These are phyloP conservation scores for Otolemur crassicaudatus DNA, from an alignment of 2,797 vertebrate species.

Conservation along the genomic window DNA sequence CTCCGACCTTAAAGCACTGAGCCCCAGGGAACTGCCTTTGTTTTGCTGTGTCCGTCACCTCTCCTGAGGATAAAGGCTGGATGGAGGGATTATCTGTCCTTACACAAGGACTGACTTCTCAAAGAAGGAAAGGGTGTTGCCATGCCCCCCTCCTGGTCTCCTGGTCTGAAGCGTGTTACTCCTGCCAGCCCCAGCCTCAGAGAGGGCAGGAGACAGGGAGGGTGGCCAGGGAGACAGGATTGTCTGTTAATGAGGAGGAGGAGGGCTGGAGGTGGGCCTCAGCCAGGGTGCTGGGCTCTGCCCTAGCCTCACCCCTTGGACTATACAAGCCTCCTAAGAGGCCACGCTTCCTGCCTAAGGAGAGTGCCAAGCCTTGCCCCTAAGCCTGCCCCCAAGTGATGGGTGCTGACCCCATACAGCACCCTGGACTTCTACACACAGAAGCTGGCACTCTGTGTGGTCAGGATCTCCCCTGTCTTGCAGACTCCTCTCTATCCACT, in stretches of 20 bases:
- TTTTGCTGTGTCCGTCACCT: neutral
- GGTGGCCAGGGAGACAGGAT: neutral
- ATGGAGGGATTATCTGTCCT: neutral
- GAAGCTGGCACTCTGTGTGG: neutral
- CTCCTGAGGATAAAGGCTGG: neutral
- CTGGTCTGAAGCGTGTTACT: neutral
- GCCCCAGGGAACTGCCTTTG: neutral
- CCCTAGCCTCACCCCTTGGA: neutral
- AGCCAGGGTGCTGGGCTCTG: neutral
- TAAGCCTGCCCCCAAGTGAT: neutral
- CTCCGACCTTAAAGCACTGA: neutral
- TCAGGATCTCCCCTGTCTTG: neutral
- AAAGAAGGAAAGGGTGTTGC: neutral
- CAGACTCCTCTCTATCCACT: neutral
- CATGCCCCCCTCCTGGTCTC: neutral
- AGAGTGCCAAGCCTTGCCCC: neutral
- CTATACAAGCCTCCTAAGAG: neutral
- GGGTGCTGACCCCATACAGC: neutral
- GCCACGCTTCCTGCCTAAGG: neutral
- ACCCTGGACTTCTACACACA: neutral
- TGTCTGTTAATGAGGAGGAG: neutral
- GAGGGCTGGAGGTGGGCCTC: neutral
- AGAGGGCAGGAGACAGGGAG: neutral
- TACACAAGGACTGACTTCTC: neutral
- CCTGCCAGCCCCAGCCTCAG: neutral